Conservation (phyloP, 53 echinoderm and acorn worm species). For the Crossaster papposus region DNA sequence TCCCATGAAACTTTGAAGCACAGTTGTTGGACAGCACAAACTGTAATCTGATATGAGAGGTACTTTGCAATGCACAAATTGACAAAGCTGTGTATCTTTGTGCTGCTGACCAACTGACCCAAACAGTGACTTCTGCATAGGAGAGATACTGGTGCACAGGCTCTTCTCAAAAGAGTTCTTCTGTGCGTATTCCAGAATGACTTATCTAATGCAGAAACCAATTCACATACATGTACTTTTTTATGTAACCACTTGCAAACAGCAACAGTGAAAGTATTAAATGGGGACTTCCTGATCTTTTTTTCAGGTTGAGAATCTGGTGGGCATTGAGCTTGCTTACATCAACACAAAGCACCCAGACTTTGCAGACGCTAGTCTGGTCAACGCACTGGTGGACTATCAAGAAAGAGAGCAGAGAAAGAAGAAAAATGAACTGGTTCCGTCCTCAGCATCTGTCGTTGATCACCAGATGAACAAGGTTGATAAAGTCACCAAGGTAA, state of each 20-base stretch:
- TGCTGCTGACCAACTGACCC: no score
- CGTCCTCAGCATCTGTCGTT: constrained; percentile 4
- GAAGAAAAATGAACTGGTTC: constrained; percentile 53
- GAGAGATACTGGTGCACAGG: constrained; percentile 86
- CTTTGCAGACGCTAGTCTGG: constrained; percentile 93
- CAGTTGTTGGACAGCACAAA: no score
- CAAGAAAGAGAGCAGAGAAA: constrained; percentile 69
- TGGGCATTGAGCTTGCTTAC: constrained; percentile 96
- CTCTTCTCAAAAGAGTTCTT: no score
- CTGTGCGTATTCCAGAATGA: no score
- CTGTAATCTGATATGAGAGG: no score
- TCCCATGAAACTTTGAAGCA: no score
- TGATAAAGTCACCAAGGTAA: constrained; percentile 46
- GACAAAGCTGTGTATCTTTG: no score
- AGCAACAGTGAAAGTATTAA: no score
- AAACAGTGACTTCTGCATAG: no score
- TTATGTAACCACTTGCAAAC: background rate
- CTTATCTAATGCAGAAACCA: background rate
- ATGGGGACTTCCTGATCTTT: background rate
- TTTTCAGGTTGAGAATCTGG: constrained; percentile 95
- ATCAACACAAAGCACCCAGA: constrained; percentile 99
- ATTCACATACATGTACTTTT: background rate
- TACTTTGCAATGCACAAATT: no score
- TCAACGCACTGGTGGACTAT: constrained; percentile 78
- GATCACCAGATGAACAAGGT: constrained; percentile 21